Evolutionary conservation across 2,888 invertebrate genomes (phyloP), one percentile per base, ranked within the genome.

Genomic region (Malthinus flaveolus): DNA sequence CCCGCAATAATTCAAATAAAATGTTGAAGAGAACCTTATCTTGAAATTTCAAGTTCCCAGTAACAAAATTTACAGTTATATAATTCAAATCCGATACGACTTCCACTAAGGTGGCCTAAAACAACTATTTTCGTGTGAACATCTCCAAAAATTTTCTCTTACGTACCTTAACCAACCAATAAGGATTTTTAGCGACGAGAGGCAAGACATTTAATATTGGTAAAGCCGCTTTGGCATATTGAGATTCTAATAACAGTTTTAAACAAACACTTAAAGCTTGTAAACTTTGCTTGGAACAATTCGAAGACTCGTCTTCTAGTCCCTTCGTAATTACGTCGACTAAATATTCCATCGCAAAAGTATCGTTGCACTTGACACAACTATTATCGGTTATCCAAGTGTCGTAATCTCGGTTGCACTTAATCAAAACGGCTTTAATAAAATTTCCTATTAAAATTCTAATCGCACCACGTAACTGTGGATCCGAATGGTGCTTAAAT

Each of bases 81-180:
- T 84, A 88, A 13, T 86, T 83, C 32, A 89, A 73, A 59, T 81
- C 79, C 31, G 84, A 79, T 36, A 90, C 72, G 11, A 89, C 74
- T 68, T 88, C 87, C 44, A 87, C 78, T 62, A 90, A 74, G 74
- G 87, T 86, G 4, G 85, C 85, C 85, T 86, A 71, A 32, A 76
- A 73, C 49, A 59, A 47, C 42, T 49, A 32, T 32, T 33, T 42
- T 13, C 36, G 9, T 12, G 37, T 1, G 11, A 37, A 37, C 11
- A 11, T n/a, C n/a, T n/a, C n/a, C n/a, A n/a, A n/a, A n/a, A n/a
- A n/a, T n/a, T n/a, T n/a, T n/a, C n/a, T n/a, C 5, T 23, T 23
- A 64, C 81, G 80, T 65, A 93, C 89, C 81, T 90, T 90, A 45
- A 94, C 89, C 48, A 95, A 80, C 90, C 94, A 95, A 76, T 95